Percentiles rank a stretch among this genome's conserved stretches.
These are phyloP conservation scores for Petrophora chlorosata DNA, from an alignment of 2,888 invertebrate species.

Conservation along the genomic window DNA sequence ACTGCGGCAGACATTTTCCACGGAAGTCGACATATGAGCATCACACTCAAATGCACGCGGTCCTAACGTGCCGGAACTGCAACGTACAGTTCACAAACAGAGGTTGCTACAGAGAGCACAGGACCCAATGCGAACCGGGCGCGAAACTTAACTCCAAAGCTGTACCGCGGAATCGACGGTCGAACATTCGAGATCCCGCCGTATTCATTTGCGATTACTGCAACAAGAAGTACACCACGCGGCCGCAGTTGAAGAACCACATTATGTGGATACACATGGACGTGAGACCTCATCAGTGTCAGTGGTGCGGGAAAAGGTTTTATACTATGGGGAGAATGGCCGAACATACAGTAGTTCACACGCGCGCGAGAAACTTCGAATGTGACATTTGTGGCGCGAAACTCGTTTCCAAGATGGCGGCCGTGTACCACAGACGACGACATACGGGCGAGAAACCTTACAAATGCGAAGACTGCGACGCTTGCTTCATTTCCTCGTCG, in stretches of 20 bases:
- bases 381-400: slow-evolving; percentile 80
- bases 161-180: slow-evolving; percentile 56
- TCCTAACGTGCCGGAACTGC: slow-evolving; percentile 66
- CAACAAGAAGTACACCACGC: slow-evolving; percentile 61
- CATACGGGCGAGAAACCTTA: slow-evolving; percentile 78
- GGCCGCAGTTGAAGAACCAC: slow-evolving; percentile 73
- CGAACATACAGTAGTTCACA: slow-evolving; percentile 80
- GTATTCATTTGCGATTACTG: slow-evolving; percentile 71
- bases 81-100: slow-evolving; percentile 68
- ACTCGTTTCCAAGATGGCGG: slow-evolving; percentile 74
- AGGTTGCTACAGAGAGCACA: slow-evolving; percentile 69
- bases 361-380: slow-evolving; percentile 76
- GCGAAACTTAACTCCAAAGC: slow-evolving; percentile 61
- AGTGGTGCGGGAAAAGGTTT: slow-evolving; percentile 79
- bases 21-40: slow-evolving; percentile 59
- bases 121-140: slow-evolving; percentile 66
- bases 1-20: slow-evolving; percentile 66
- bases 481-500: slow-evolving; percentile 70
- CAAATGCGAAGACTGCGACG: slow-evolving; percentile 70
- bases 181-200: slow-evolving; percentile 70
- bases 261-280: slow-evolving; percentile 79
- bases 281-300: slow-evolving; percentile 76
- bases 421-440: slow-evolving; percentile 70
- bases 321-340: slow-evolving; percentile 77
- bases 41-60: slow-evolving; percentile 71